phyloP scores from a whole-genome alignment of 2,113 vertebrate species.

The Amphilophus citrinellus region DNA sequence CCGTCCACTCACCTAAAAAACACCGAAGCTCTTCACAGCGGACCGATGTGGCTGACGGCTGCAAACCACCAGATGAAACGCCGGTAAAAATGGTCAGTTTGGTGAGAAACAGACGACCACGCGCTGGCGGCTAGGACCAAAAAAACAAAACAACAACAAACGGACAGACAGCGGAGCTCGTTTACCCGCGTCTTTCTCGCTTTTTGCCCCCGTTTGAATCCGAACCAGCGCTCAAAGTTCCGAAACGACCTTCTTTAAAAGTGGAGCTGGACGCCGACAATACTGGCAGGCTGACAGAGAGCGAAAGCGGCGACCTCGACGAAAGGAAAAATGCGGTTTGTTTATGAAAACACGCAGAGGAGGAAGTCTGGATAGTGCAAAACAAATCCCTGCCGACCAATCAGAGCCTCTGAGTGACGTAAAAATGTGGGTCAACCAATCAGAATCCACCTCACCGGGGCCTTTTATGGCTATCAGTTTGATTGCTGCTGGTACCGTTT shows the following conservation, averaged over 20 bases:
- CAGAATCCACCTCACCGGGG: slow-evolving; percentile 26
- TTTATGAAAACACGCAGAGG: slow-evolving; percentile 79
- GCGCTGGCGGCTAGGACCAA: slow-evolving; percentile 52
- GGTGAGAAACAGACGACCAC: slow-evolving; percentile 44
- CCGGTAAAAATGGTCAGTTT: slow-evolving; percentile 7
- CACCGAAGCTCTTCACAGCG: background rate
- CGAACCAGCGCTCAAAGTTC: background rate
- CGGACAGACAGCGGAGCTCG: slow-evolving; percentile 11
- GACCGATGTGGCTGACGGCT: background rate
- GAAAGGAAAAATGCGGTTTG: slow-evolving; percentile 66
- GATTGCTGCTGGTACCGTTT: slow-evolving; percentile 14
- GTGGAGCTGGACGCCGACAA: background rate
- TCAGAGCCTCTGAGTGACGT: slow-evolving; percentile 38
- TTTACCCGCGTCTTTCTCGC: slow-evolving; percentile 20
- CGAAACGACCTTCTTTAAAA: background rate
- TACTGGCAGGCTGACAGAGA: slow-evolving; percentile 16
- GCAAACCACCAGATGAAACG: background rate
- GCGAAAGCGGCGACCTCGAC: slow-evolving; percentile 2
- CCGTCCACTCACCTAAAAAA: slow-evolving; percentile 67
- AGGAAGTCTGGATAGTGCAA: slow-evolving; percentile 72
- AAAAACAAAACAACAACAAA: slow-evolving; percentile 28
- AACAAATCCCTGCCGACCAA: slow-evolving; percentile 77
- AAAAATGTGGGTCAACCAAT: slow-evolving; percentile 79
- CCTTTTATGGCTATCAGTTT: slow-evolving; percentile 47
- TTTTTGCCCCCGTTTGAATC: background rate